A percentile compares a stretch with the other conserved stretches of the same genome.
phyloP scores from a whole-genome alignment of 2,888 invertebrate genomes.

The Hedya salicella region DNA sequence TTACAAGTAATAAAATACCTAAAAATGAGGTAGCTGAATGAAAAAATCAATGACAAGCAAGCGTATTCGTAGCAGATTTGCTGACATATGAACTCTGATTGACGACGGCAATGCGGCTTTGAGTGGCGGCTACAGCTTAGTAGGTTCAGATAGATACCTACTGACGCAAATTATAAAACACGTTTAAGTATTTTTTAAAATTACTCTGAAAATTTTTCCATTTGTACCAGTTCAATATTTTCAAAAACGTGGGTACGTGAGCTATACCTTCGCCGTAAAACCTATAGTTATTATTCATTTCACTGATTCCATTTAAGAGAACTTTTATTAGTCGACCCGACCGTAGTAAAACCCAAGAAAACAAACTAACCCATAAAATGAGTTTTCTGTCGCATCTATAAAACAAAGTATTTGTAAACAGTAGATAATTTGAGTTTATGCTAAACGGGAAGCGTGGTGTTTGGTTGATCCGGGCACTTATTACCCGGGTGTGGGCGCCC shows the following conservation, averaged over 20 bases:
- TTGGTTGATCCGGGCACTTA: conserved; percentile 65
- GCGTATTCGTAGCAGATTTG: no score
- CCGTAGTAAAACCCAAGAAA: conserved; percentile 20
- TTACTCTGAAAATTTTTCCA: not conserved
- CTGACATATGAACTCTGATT: no score
- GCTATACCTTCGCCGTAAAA: not conserved
- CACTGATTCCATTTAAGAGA: conserved; percentile 11
- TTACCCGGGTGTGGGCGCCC: not conserved
- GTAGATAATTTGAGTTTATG: conserved; percentile 67
- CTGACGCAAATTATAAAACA: no score
- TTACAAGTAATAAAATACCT: no score
- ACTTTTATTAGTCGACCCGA: conserved; percentile 25
- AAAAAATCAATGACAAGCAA: no score
- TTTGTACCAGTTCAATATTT: not conserved
- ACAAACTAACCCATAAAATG: conserved; percentile 38
- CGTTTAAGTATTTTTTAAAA: no score
- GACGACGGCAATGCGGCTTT: no score
- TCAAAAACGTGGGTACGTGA: not conserved
- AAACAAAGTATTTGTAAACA: conserved; percentile 54
- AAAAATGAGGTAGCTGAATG: no score
- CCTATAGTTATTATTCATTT: conserved; percentile 15
- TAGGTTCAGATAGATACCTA: no score
- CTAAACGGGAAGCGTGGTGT: conserved; percentile 64
- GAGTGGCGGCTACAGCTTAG: no score
- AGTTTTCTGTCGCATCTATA: conserved; percentile 45